phyloP scores from a whole-genome alignment of 1,140 invertebrate species.

The Orius insidiosus region DNA sequence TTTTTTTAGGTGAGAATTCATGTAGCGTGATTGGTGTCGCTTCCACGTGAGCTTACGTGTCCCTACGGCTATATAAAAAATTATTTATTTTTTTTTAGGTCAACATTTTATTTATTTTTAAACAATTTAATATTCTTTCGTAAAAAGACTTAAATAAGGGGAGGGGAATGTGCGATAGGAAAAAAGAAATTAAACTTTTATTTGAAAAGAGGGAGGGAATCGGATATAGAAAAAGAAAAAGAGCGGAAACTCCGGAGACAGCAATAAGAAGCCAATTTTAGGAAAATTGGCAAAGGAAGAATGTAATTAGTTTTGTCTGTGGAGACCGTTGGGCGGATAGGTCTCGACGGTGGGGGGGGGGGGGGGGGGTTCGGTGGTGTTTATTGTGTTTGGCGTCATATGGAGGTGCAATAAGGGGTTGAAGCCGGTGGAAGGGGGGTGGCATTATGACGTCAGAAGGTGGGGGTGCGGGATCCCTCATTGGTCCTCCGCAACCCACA shows the following conservation, averaged over 20 bases:
- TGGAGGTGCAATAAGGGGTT: constrained; percentile 17
- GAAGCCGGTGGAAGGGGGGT: constrained; percentile 5
- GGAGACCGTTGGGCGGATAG: constrained; percentile 1
- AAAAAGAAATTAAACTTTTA: constrained; percentile 3
- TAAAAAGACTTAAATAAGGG: no score
- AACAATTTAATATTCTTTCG: no score
- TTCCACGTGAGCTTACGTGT: no score
- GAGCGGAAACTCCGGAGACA: constrained; percentile 1
- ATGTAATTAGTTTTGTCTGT: constrained; percentile 15
- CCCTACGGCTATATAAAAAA: no score
- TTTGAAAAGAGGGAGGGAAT: background rate
- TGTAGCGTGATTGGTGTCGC: no score
- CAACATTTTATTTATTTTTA: no score
- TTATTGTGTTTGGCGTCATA: constrained; percentile 19
- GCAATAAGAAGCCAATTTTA: constrained; percentile 17
- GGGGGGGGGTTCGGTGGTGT: constrained; percentile 11
- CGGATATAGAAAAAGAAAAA: background rate
- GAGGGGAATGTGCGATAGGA: no score
- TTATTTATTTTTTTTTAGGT: no score
- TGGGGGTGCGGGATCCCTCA: constrained; percentile 21
- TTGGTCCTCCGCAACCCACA: constrained; percentile 17
- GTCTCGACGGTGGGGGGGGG: constrained; percentile 3
- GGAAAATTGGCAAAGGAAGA: constrained; percentile 16
- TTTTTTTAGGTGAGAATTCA: no score
- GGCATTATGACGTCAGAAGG: constrained; percentile 18